Conservation (phyloP, 2,797 vertebrate genomes). For the Ptychadena robeensis region DNA sequence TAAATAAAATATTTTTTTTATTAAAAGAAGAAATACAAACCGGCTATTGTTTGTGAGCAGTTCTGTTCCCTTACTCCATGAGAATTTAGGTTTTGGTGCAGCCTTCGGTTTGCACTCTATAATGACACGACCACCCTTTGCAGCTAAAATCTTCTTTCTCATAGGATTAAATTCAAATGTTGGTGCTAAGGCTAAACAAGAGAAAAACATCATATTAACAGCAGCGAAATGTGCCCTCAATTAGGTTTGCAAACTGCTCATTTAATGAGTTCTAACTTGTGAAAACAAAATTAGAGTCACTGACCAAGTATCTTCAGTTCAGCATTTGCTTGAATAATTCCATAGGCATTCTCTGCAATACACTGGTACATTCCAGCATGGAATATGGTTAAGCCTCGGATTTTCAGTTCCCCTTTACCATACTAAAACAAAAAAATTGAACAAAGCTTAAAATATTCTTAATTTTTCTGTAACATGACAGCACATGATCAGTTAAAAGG, state of each 20-base stretch:
- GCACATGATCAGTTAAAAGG: too few species aligned
- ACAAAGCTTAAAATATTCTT: too few species aligned
- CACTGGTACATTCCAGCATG: slow-evolving; percentile 97
- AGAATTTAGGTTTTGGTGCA: slow-evolving; percentile 87
- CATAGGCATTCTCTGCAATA: slow-evolving; percentile 87
- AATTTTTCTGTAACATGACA: not conserved
- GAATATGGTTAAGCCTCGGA: slow-evolving; percentile 81
- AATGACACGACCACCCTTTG: slow-evolving; percentile 87
- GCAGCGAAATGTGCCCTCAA: not conserved
- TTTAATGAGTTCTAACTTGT: not conserved
- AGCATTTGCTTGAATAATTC: slow-evolving; percentile 89
- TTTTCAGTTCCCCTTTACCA: slow-evolving; percentile 81
- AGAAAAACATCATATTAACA: slow-evolving; percentile 59
- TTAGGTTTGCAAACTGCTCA: not conserved
- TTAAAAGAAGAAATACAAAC: slow-evolving; percentile 76
- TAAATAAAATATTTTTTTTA: too few species aligned
- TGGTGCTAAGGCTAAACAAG: slow-evolving; percentile 82
- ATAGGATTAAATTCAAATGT: slow-evolving; percentile 91
- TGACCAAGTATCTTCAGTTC: slow-evolving; percentile 92
- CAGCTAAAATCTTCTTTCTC: slow-evolving; percentile 86
- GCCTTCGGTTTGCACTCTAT: slow-evolving; percentile 95
- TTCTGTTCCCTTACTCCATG: slow-evolving; percentile 95
- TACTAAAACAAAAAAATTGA: slow-evolving; percentile 73
- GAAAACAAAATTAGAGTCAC: not conserved
- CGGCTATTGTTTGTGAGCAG: slow-evolving; percentile 89